These are phyloP conservation scores for Microtus montanus DNA, from an alignment of 2,113 vertebrate species.

Conservation along the genomic window DNA sequence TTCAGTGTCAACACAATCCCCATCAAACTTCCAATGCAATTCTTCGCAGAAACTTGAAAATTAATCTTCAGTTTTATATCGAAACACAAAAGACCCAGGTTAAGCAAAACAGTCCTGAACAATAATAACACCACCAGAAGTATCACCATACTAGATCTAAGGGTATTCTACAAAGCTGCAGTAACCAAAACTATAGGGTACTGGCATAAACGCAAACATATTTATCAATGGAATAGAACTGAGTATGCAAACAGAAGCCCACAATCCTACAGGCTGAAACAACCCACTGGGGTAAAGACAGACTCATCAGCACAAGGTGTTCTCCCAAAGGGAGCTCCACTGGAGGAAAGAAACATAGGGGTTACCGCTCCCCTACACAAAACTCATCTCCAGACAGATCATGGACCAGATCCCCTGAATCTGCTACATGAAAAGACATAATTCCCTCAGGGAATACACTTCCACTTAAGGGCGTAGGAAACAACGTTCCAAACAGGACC, in stretches of 20 bases:
- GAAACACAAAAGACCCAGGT: background rate
- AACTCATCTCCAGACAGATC: background rate
- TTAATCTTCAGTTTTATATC: background rate
- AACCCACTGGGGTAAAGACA: background rate
- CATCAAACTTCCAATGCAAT: background rate
- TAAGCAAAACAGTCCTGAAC: background rate
- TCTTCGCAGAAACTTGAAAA: background rate
- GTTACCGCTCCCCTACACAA: background rate
- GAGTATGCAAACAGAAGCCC: background rate
- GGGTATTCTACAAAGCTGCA: background rate
- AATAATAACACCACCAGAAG: background rate
- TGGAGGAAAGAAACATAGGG: background rate
- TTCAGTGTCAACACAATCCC: background rate
- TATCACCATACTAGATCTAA: background rate
- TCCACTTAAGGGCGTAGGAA: background rate
- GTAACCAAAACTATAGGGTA: background rate
- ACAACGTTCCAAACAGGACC: background rate
- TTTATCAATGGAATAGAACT: background rate
- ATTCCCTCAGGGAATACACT: background rate
- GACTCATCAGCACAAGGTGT: background rate
- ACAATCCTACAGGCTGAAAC: background rate
- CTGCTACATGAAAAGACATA: background rate
- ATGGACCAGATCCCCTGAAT: background rate
- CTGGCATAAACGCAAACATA: background rate
- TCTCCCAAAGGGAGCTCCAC: background rate